Evolutionary conservation across 2,113 vertebrate genomes (phyloP).

Genomic region (Charina bottae): DNA sequence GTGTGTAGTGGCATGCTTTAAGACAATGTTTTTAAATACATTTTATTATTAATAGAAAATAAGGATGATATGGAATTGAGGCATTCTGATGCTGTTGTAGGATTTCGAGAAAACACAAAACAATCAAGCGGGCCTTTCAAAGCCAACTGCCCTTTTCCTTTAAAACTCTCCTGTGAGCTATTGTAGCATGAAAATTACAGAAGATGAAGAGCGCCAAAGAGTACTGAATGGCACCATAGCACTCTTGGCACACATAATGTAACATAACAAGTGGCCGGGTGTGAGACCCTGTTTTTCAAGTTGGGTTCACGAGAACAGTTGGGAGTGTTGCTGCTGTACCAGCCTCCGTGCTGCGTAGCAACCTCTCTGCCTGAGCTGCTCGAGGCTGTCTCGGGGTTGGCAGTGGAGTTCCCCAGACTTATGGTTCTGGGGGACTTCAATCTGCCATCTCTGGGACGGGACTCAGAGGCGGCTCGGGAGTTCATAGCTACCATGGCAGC

Average conservation of each 20-base stretch:
- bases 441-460: no score
- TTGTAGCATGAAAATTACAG: background rate
- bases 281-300: no score
- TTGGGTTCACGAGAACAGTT: no score
- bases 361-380: no score
- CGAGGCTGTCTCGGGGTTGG: no score
- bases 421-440: no score
- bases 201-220: background rate
- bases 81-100: background rate
- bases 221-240: background rate
- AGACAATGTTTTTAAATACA: background rate
- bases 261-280: no score
- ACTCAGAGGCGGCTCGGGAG: no score
- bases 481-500: no score
- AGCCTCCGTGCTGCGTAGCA: no score
- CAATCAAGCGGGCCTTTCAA: background rate
- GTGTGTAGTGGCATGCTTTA: background rate
- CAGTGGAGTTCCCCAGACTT: no score
- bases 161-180: background rate
- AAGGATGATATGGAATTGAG: background rate
- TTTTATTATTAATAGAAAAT: slow-evolving; percentile 1
- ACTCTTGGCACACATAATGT: background rate
- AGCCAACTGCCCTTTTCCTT: background rate
- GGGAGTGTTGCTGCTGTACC: no score
- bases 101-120: background rate